Percentiles rank a stretch among this genome's conserved stretches.
Conservation (phyloP, 2,888 invertebrate species). For the Cataglyphis cursor region DNA sequence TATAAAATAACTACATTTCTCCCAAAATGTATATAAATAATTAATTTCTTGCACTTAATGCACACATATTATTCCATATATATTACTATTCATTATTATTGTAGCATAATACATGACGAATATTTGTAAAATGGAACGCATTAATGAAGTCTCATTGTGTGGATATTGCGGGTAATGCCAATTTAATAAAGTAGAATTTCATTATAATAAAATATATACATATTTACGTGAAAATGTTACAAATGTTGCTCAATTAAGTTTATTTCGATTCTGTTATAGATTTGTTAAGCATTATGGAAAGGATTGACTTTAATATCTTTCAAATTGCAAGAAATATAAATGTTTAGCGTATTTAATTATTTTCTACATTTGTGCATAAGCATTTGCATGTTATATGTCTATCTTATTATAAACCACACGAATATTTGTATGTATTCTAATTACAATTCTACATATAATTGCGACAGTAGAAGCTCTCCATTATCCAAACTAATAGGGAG, state of each 20-base stretch:
- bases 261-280: not conserved
- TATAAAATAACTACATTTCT: not conserved
- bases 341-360: not conserved
- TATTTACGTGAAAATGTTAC: not conserved
- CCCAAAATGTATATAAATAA: not conserved
- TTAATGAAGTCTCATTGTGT: conserved; percentile 25
- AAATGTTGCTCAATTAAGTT: not conserved
- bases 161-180: conserved; percentile 1
- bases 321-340: not conserved
- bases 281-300: not conserved
- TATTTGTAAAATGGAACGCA: conserved; percentile 8
- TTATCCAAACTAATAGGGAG: conserved; percentile 29
- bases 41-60: conserved; percentile 18
- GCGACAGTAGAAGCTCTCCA: conserved; percentile 8
- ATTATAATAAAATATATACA: not conserved
- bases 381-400: conserved; percentile 1
- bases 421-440: conserved; percentile 20
- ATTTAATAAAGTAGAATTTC: not conserved
- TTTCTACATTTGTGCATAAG: not conserved
- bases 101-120: conserved; percentile 3
- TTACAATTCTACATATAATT: conserved; percentile 13
- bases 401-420: not conserved
- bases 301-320: not conserved
- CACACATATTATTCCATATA: not conserved
- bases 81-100: conserved; percentile 15